Evolutionary conservation across 2,888 invertebrate genomes (phyloP), one percentile per base, ranked within the genome.

Genomic region (Oscheius sp.): DNA sequence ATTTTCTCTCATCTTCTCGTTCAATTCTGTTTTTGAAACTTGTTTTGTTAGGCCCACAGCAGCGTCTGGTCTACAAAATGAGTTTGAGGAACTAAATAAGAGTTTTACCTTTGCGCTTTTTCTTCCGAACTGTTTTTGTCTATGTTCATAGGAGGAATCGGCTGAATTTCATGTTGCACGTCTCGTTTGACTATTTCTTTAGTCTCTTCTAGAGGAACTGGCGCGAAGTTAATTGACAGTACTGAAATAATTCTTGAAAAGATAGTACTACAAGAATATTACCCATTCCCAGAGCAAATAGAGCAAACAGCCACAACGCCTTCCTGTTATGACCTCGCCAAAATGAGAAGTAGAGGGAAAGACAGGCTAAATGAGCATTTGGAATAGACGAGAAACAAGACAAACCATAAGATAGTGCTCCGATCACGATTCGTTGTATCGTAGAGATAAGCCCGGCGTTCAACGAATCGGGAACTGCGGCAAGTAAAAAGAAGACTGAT

Each of bases 241-340:
- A 7, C 42, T 42, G 7, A 42, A 42, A 72, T 59, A 60, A 73
- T 62, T 42, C 7, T 3, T 42, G 7, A 68, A 21, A 37, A 37
- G 33, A 51, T 2, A n/a, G 0, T n/a, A 37, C 33, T n/a, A 48
- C 11, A 33, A 10, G n/a, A 50, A 29, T 2, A 1, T 50, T 35
- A 72, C 72, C 62, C 51, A 51, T 9, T 50, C 81, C 81, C n/a
- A 70, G 29, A 1, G 78, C 71, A 47, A 81, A 76, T 10, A 79
- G 48, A 2, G 78, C 57, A 5, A 76, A 57, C 10, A 81, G 66
- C 13, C 73, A 48, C 0, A 81, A 65, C 1, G 79, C 32, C 33
- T 70, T 76, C 32, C 79, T 53, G 4, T 74, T 76, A 13, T 78
- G 73, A 58, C 73, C 76, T 32, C 79, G 70, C 81, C 81, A 81